A percentile compares a stretch with the other conserved stretches of the same genome.
Conservation (phyloP, 2,888 invertebrate genomes). For the Zele albiditarsus region DNA sequence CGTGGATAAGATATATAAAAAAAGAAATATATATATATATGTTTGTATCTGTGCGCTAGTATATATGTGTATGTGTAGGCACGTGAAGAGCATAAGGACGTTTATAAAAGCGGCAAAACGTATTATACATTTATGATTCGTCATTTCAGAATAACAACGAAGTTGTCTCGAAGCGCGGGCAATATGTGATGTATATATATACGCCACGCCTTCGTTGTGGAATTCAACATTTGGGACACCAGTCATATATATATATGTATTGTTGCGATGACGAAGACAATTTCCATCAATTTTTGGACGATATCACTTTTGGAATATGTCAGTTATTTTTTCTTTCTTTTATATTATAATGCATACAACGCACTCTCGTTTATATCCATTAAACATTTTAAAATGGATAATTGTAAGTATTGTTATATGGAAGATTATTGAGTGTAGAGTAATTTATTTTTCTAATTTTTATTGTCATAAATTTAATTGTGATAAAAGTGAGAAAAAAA, state of each 20-base stretch:
- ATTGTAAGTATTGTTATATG: no score
- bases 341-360: background rate
- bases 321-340: conserved; percentile 16
- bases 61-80: background rate
- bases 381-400: no score
- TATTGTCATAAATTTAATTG: no score
- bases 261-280: conserved; percentile 44
- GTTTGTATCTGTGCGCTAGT: background rate
- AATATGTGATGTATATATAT: background rate
- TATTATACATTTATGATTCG: conserved; percentile 71
- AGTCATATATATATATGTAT: conserved; percentile 11
- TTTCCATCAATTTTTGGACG: conserved; percentile 30
- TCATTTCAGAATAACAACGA: conserved; percentile 72
- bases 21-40: background rate
- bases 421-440: no score
- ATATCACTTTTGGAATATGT: background rate
- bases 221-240: conserved; percentile 71
- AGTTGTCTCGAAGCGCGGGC: conserved; percentile 46
- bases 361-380: no score
- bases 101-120: conserved; percentile 54
- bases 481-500: no score
- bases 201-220: conserved; percentile 64
- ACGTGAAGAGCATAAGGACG: conserved; percentile 18
- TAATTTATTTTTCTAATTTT: no score
- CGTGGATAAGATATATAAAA: background rate